phyloP scores from a whole-genome alignment of 2,113 vertebrate species.

The Brachyhypopomus occidentalis region DNA sequence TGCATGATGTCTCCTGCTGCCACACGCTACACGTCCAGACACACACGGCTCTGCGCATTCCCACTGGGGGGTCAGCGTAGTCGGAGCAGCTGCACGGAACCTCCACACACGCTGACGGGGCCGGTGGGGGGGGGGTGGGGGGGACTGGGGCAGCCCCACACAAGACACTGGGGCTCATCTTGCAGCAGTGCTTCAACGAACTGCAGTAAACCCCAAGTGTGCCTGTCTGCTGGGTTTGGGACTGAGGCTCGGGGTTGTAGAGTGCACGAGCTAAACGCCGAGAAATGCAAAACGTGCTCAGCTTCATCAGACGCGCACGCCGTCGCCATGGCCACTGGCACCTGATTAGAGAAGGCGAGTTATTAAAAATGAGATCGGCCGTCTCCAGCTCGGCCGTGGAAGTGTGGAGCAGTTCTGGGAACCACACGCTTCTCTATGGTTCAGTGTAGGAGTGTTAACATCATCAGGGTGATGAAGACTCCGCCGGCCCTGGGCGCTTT shows the following conservation, averaged over 20 bases:
- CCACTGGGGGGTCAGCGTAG: constrained; percentile 22
- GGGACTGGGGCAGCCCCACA: not conserved
- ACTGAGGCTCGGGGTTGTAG: not conserved
- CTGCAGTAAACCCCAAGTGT: not conserved
- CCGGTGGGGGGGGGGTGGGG: not conserved
- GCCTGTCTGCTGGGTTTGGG: not conserved
- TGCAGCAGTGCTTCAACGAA: not conserved
- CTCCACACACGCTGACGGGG: constrained; percentile 31
- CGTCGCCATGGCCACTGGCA: not conserved
- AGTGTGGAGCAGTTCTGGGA: not conserved
- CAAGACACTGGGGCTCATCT: not conserved
- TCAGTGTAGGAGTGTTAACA: not conserved
- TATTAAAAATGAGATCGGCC: not conserved
- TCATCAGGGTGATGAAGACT: not conserved
- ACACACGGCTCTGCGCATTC: constrained; percentile 23
- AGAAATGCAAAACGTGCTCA: not conserved
- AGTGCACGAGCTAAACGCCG: not conserved
- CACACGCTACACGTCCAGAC: constrained; percentile 24
- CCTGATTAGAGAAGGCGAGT: not conserved
- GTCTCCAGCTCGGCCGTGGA: not conserved
- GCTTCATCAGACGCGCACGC: not conserved
- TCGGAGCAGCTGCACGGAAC: constrained; percentile 4
- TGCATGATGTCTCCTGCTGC: constrained; percentile 15
- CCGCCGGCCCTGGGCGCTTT: constrained; percentile 1
- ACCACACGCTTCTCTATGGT: not conserved